Conservation (phyloP, 2,797 vertebrate genomes). For the Etheostoma perlongum region DNA sequence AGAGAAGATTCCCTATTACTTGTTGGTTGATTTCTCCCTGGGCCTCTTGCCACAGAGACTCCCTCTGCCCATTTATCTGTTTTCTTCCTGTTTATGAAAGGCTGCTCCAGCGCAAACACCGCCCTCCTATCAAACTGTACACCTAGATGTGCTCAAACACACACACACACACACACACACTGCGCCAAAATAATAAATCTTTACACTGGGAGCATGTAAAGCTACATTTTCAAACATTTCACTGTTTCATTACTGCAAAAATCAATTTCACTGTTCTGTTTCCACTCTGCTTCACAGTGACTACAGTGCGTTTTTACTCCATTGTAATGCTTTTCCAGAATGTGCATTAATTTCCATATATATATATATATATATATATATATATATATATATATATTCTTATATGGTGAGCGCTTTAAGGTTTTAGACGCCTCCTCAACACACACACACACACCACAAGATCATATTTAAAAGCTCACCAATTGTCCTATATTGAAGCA, state of each 20-base stretch:
- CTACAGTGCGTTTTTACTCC: not conserved
- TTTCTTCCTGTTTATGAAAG: constrained; percentile 79
- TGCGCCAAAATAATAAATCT: constrained; percentile 29
- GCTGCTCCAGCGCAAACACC: constrained; percentile 52
- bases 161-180: constrained; percentile 10
- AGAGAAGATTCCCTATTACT: constrained; percentile 85
- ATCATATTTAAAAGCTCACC: constrained; percentile 53
- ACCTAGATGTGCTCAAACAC: constrained; percentile 23
- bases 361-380: too few relatives aligned
- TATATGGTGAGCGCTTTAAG: not conserved
- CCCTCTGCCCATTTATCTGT: constrained; percentile 79
- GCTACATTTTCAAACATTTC: not conserved
- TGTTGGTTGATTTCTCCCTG: constrained; percentile 81
- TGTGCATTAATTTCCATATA: not conserved
- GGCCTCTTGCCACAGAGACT: constrained; percentile 71
- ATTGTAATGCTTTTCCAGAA: not conserved
- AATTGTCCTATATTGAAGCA: constrained; percentile 52
- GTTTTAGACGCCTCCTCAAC: constrained; percentile 4
- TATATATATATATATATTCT: not conserved
- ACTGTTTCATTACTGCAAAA: not conserved
- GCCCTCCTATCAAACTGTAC: constrained; percentile 46
- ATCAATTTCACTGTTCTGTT: not conserved
- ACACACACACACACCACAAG: not conserved
- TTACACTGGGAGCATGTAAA: not conserved
- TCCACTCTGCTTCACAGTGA: not conserved